phyloP scores from a whole-genome alignment of 2,888 invertebrate genomes.

The Ochropacha duplaris region DNA sequence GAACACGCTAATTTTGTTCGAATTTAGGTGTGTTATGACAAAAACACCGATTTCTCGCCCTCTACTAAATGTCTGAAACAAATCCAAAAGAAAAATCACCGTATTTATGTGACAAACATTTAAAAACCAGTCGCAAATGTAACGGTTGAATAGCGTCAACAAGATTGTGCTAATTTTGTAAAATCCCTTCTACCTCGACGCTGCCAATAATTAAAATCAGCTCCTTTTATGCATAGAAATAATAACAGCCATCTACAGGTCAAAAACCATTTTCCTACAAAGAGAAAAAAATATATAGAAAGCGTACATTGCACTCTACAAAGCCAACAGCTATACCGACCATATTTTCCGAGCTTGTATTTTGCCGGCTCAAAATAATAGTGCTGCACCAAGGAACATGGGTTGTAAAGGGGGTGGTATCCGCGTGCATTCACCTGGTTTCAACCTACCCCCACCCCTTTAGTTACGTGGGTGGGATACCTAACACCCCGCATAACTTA shows the following conservation, averaged over 20 bases:
- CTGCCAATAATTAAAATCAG: background rate
- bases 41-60: background rate
- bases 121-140: background rate
- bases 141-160: background rate
- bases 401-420: constrained; percentile 27
- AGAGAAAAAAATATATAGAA: constrained; percentile 34
- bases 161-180: background rate
- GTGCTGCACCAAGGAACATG: constrained; percentile 27
- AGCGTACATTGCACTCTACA: constrained; percentile 48
- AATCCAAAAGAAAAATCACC: background rate
- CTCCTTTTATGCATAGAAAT: background rate
- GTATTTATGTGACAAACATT: background rate
- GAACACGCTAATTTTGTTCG: background rate
- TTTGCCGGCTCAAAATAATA: constrained; percentile 38
- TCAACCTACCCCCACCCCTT: constrained; percentile 25
- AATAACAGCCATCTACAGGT: constrained; percentile 4
- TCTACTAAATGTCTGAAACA: background rate
- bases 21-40: constrained; percentile 1
- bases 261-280: constrained; percentile 35
- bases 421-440: constrained; percentile 61
- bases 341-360: constrained; percentile 31
- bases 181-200: background rate
- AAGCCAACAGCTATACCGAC: constrained; percentile 22
- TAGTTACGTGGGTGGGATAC: background rate
- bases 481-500: constrained; percentile 60